These are phyloP conservation scores for Caloenas nicobarica DNA, from an alignment of 2,113 vertebrate genomes.

Conservation along the genomic window DNA sequence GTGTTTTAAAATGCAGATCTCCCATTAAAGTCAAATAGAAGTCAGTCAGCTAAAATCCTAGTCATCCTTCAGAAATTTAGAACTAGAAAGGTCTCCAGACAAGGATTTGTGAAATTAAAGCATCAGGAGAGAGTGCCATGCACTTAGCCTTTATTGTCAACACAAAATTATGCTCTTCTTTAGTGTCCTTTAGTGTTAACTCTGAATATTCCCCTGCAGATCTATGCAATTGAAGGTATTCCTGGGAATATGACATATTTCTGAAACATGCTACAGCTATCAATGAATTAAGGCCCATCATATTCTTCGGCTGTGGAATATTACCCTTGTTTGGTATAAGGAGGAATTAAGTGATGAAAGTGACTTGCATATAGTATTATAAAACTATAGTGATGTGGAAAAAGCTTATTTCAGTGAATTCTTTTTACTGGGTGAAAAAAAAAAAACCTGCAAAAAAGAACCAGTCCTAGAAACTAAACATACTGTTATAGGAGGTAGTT, in stretches of 20 bases:
- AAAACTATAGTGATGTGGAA: background rate
- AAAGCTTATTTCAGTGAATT: background rate
- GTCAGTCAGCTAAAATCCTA: conserved; percentile 36
- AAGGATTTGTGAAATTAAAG: conserved; percentile 36
- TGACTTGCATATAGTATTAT: background rate
- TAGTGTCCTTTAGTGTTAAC: background rate
- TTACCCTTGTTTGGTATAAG: background rate
- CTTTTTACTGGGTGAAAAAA: background rate
- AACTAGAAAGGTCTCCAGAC: background rate
- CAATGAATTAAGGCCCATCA: background rate
- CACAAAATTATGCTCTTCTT: background rate
- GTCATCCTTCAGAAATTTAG: conserved; percentile 12
- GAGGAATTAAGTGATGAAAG: background rate
- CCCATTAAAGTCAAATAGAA: conserved; percentile 54
- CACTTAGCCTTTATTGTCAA: background rate
- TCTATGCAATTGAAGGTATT: background rate
- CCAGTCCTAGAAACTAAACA: background rate
- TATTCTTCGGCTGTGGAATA: background rate
- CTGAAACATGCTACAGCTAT: background rate
- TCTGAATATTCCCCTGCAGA: background rate
- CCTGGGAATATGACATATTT: background rate
- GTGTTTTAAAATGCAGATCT: conserved; percentile 30
- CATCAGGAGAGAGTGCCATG: background rate
- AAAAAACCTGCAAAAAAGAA: background rate
- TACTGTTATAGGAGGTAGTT: background rate